These are phyloP conservation scores for Drosophila pseudoobscura DNA, from an alignment of 1,140 invertebrate species.

Conservation along the genomic window DNA sequence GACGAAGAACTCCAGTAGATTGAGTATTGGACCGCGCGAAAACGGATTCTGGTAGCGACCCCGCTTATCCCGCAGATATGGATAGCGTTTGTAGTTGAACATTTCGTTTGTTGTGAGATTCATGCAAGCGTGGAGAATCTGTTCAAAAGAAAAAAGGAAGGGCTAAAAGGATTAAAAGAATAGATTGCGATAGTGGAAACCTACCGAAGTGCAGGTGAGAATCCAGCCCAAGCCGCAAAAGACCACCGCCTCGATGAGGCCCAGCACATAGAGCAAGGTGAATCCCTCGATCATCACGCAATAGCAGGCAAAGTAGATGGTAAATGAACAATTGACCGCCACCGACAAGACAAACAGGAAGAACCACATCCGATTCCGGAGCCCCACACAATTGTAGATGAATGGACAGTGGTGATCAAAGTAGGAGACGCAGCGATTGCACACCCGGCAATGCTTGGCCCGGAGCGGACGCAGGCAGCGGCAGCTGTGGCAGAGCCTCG, in stretches of 20 bases:
- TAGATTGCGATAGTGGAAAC: constrained; percentile 38
- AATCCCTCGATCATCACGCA: constrained; percentile 93
- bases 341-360: constrained; percentile 94
- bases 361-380: constrained; percentile 95
- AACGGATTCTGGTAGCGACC: constrained; percentile 95
- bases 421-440: constrained; percentile 95
- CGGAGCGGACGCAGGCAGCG: constrained; percentile 92
- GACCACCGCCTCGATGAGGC: constrained; percentile 91
- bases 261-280: constrained; percentile 91
- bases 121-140: constrained; percentile 94
- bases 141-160: constrained; percentile 33
- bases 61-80: constrained; percentile 93
- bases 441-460: constrained; percentile 96
- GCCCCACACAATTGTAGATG: constrained; percentile 96
- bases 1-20: constrained; percentile 95
- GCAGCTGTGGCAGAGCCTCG: constrained; percentile 95
- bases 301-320: constrained; percentile 94
- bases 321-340: constrained; percentile 93
- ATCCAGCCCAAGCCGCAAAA: constrained; percentile 94
- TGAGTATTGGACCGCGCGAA: constrained; percentile 92
- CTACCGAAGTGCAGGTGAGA: constrained; percentile 93
- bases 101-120: constrained; percentile 97
- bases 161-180: constrained; percentile 32
- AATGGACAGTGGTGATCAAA: constrained; percentile 98
- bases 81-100: constrained; percentile 96